Evolutionary conservation across 2,888 invertebrate genomes (phyloP), one percentile per base, ranked within the genome.

Genomic region (Dasysyrphus albostriatus): DNA sequence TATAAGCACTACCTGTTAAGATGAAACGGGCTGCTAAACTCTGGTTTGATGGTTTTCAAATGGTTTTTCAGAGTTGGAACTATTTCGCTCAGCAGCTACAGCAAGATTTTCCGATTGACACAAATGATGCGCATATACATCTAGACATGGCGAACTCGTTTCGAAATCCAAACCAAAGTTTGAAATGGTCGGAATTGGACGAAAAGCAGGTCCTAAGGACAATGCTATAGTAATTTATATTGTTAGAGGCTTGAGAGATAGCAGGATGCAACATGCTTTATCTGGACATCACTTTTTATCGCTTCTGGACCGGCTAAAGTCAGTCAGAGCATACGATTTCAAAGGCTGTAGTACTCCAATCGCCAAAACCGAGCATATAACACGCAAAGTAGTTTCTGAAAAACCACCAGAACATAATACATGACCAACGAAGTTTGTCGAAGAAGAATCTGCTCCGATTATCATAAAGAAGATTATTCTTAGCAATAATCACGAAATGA

Each of bases 1-100:
- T 72, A 7, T 34, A 47, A 34, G 58, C 72, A 42, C 29, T 72
- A 10, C 56, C 56, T 32, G 72, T 58, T 2, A 72, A 72, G 14
- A 56, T 72, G 72, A 72, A 72, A 8, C 58, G 58, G 0, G 58
- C 72, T 32, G 73, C 73, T 14, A 59, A 73, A 10, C 14, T 73
- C 12, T 73, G 73, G 59, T 49, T 49, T 29, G 59, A 73, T n/a
- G 59, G 73, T 5, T 19, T 49, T 47, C 59, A 16, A 19, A 34
- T 49, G 39, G 51, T 61, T n/a, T 73, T 73, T n/a, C 10, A 7
- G 19, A 61, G 49, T n/a, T 73, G 73, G 73, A 19, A 37, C 24
- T 37, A 61, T 37, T 73, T 73, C 29, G 47, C 47, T 12, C 8
- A 29, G 0, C 37, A 42, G 12, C 58, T 73, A 49, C 42, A 59